A percentile compares a stretch with the other conserved stretches of the same genome.
These are phyloP conservation scores for Zelostemma sp. DNA, from an alignment of 1,140 invertebrate genomes.

Conservation along the genomic window DNA sequence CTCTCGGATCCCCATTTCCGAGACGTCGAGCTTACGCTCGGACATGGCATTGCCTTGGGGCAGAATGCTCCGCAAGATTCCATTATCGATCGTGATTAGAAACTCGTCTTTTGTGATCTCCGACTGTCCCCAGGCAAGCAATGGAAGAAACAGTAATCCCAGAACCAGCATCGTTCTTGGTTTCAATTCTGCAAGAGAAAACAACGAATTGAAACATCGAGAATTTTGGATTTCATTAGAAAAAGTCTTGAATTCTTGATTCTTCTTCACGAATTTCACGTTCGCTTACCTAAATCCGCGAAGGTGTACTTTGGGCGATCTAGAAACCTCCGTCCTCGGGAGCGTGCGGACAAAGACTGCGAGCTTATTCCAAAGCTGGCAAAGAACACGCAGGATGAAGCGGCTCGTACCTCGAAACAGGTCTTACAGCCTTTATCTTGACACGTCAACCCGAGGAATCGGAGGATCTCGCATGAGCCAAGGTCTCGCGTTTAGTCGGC, in stretches of 20 bases:
- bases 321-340: conserved; percentile 4
- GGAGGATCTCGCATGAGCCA: conserved; percentile 1
- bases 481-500: not conserved
- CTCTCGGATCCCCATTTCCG: conserved; percentile 15
- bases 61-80: conserved; percentile 25
- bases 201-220: too few relatives aligned
- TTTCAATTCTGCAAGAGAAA: not conserved
- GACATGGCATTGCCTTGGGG: not conserved
- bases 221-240: too few relatives aligned
- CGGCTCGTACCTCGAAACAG: conserved; percentile 40
- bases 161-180: conserved; percentile 19
- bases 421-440: conserved; percentile 47
- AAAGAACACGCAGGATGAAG: conserved; percentile 28
- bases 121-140: conserved; percentile 8
- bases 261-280: too few relatives aligned
- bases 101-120: not conserved
- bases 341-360: conserved; percentile 29
- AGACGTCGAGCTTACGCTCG: conserved; percentile 28
- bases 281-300: not conserved
- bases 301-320: not conserved
- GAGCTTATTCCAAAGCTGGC: conserved; percentile 30
- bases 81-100: conserved; percentile 27
- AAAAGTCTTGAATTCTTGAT: too few relatives aligned
- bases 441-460: conserved; percentile 2
- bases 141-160: conserved; percentile 27